Conservation (phyloP, 2,113 vertebrate species). For the Microcebus tavaratra region DNA sequence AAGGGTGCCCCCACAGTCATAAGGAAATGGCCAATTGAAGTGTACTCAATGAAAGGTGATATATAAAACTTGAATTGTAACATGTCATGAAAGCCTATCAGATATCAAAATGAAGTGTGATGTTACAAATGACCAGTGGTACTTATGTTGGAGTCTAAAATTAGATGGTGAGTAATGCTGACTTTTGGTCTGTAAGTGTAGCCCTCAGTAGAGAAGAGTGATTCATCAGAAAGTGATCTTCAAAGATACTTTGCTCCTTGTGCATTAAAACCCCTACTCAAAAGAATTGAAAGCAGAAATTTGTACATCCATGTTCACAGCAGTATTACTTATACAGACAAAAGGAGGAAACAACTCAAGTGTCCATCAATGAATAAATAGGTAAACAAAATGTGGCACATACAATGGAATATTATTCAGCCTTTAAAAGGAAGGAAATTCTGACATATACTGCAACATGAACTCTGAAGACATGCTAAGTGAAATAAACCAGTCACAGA, state of each 20-base stretch:
- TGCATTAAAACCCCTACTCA: not conserved
- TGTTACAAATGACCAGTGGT: not conserved
- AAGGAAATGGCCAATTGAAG: not conserved
- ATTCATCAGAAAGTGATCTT: constrained; percentile 63
- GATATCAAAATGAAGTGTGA: constrained; percentile 26
- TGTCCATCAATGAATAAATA: not conserved
- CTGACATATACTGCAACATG: not conserved
- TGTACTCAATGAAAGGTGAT: not conserved
- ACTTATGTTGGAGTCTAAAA: constrained; percentile 36
- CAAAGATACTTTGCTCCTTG: constrained; percentile 11
- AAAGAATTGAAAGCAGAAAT: not conserved
- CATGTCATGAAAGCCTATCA: not conserved
- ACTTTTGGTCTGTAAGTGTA: constrained; percentile 16
- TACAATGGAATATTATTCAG: not conserved
- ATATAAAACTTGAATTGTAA: not conserved
- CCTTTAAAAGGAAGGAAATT: not conserved
- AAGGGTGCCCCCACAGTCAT: not conserved
- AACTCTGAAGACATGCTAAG: not conserved
- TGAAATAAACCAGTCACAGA: not conserved
- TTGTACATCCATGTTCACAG: not conserved
- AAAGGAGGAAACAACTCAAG: not conserved
- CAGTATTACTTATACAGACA: not conserved
- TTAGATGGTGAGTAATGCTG: constrained; percentile 59
- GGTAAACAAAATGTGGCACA: not conserved
- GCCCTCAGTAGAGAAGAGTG: not conserved